Evolutionary conservation across 2,888 invertebrate genomes (phyloP), one percentile per base, ranked within the genome.

Genomic region (Luperina nickerlii): DNA sequence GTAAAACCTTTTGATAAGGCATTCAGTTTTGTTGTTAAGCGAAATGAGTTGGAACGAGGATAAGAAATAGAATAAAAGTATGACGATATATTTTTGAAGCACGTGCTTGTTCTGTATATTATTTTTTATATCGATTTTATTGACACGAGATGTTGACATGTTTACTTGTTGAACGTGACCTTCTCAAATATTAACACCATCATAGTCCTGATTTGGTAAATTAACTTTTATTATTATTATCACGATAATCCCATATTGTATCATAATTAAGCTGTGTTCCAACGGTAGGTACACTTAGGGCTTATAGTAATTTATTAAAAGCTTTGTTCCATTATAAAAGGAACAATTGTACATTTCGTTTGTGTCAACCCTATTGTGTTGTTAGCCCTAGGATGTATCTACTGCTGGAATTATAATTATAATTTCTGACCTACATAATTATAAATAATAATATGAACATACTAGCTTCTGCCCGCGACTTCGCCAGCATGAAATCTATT

Each of bases 1-100:
- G 48, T 65, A 69, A 78, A 73, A 70, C 74, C 65, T 76, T 85
- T 84, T 82, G 72, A 79, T 84, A 79, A 67, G 57, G 70, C 48
- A 77, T 72, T 88, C 65, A 72, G 76, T 73, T 13, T 68, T 6
- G 65, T 67, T 72, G 32, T 84, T 63, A 67, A 81, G 79, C 24
- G 70, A 51, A 76, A 78, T 81, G 71, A 71, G 11, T 45, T n/a
- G 69, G 51, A 86, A 84, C 20, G 72, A 45, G 18, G 78, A 68
- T 74, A 81, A 65, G 74, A 42, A 84, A 66, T 42, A 27, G 18
- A 15, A 32, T 42, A 42, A 63, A 74, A 74, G 13, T 32, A n/a
- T 15, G 15, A 38, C 54, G 0, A 70, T 42, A 62, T 57, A 72
- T 63, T 69, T 70, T 83, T 57, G 7, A 54, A 48, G 13, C n/a